A percentile compares a stretch with the other conserved stretches of the same genome.
phyloP scores from a whole-genome alignment of 2,888 invertebrate genomes.

The Drosophila maculinotata region DNA sequence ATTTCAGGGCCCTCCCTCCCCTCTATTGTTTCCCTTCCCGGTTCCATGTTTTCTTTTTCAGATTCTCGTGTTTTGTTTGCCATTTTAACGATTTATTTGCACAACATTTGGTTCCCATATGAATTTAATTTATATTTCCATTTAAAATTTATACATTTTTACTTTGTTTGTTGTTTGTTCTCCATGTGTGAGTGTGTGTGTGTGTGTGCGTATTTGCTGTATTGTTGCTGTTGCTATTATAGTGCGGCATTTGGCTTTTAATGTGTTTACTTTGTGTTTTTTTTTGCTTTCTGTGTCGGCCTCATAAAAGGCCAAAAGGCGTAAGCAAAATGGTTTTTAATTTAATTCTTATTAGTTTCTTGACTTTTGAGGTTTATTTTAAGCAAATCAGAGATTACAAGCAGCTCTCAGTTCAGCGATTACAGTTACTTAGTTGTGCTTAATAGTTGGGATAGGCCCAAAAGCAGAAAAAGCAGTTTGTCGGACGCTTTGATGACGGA shows the following conservation, averaged over 20 bases:
- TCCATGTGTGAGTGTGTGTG: conserved; percentile 22
- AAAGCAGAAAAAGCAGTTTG: conserved; percentile 4
- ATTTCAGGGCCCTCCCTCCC: conserved; percentile 26
- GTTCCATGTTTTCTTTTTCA: conserved; percentile 17
- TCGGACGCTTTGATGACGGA: conserved; percentile 35
- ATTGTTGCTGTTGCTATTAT: conserved; percentile 35
- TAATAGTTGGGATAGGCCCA: conserved; percentile 51
- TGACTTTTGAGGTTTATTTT: conserved; percentile 25
- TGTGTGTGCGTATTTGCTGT: conserved; percentile 26
- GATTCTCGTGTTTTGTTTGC: conserved; percentile 66
- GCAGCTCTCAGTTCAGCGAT: conserved; percentile 15
- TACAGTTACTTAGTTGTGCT: conserved; percentile 40
- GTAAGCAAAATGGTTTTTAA: conserved; percentile 68
- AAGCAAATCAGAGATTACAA: conserved; percentile 36
- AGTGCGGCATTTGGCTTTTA: conserved; percentile 69
- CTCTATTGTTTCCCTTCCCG: conserved; percentile 19
- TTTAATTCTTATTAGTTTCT: conserved; percentile 67
- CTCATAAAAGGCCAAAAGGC: conserved; percentile 58
- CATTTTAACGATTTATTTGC: conserved; percentile 77
- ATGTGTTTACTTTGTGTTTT: conserved; percentile 68
- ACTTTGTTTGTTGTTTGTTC: conserved; percentile 35
- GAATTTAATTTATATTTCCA: conserved; percentile 80
- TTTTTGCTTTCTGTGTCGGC: conserved; percentile 44
- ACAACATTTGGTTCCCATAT: conserved; percentile 78
- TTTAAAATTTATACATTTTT: conserved; percentile 71